Percentiles rank a stretch among this genome's conserved stretches.
Evolutionary conservation across 2,113 vertebrate species (phyloP).

Genomic region (Mobula hypostoma): DNA sequence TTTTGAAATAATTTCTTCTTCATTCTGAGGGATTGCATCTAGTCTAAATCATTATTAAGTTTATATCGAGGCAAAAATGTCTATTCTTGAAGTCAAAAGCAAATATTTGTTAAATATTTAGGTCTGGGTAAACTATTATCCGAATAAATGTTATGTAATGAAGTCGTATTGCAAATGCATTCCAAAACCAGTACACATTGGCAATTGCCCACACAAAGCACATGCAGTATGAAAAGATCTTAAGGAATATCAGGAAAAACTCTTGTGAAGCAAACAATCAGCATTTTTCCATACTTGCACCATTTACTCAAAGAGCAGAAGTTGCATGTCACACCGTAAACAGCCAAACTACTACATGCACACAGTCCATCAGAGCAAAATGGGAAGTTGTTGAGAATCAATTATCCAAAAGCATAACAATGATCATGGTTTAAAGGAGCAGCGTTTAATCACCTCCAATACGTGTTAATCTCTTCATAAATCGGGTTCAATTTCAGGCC

Average conservation of each 20-base stretch:
- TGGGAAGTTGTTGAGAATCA: too few species aligned
- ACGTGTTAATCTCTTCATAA: too few species aligned
- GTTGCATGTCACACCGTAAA: background rate
- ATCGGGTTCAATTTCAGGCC: too few species aligned
- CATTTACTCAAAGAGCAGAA: background rate
- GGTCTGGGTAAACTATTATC: too few species aligned
- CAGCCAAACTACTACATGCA: background rate
- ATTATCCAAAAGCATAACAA: too few species aligned
- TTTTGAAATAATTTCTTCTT: background rate
- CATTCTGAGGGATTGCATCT: background rate
- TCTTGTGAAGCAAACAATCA: background rate
- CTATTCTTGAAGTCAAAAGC: background rate
- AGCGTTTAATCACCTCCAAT: too few species aligned
- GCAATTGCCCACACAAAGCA: background rate
- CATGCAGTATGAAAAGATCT: too few species aligned
- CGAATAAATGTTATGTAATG: background rate
- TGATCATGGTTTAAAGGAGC: too few species aligned
- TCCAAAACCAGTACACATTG: background rate
- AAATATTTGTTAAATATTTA: too few species aligned
- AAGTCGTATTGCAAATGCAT: background rate
- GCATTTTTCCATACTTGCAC: background rate
- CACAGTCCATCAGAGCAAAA: background rate
- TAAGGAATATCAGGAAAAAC: background rate
- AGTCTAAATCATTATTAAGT: background rate
- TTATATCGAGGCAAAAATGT: background rate